Evolutionary conservation across 2,888 invertebrate species (phyloP).

Genomic region (Gnatocerus cornutus): DNA sequence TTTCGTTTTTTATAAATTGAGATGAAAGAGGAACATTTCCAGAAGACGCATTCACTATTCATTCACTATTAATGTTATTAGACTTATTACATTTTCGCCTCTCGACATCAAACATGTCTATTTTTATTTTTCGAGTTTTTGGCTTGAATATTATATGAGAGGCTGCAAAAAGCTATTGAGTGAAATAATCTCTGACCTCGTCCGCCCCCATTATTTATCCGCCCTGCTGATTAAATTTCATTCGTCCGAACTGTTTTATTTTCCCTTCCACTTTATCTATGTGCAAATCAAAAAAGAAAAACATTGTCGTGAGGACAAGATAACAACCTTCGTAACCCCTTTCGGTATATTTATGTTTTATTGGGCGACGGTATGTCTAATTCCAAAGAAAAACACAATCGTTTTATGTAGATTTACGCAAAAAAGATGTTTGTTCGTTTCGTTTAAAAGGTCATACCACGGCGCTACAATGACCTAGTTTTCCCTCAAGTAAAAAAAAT

Average conservation of each 20-base stretch:
- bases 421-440: constrained; percentile 14
- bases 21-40: no score
- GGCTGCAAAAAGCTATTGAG: not conserved
- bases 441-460: constrained; percentile 3
- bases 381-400: constrained; percentile 19
- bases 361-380: constrained; percentile 31
- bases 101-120: no score
- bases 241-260: no score
- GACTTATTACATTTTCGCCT: no score
- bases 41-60: no score
- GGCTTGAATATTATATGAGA: not conserved
- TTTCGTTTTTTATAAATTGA: no score
- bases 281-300: no score
- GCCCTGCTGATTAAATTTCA: not conserved
- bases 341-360: constrained; percentile 21
- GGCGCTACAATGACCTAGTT: constrained; percentile 12
- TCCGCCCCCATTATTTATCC: not conserved
- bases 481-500: constrained; percentile 2
- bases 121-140: not conserved
- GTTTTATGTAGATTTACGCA: constrained; percentile 23
- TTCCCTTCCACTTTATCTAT: not conserved
- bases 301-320: constrained; percentile 4
- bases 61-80: no score
- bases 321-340: constrained; percentile 3
- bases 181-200: not conserved